A percentile compares a stretch with the other conserved stretches of the same genome.
These are phyloP conservation scores for Psittacula cyanocephala DNA, from an alignment of 2,113 vertebrate genomes.

Conservation along the genomic window DNA sequence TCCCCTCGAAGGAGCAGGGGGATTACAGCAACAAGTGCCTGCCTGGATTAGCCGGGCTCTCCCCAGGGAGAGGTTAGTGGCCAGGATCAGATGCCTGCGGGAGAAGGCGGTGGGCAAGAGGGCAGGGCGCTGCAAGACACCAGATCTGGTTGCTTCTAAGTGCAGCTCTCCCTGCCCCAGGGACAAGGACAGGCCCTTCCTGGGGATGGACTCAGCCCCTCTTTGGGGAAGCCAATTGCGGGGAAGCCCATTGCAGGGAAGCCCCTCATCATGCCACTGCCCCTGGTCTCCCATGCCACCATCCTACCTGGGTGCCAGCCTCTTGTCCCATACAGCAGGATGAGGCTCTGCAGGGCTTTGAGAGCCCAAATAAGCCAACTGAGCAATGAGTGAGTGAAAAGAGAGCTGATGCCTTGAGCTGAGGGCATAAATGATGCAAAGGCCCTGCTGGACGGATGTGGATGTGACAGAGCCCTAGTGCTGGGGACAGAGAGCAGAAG, in stretches of 20 bases:
- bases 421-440: background rate
- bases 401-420: background rate
- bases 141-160: background rate
- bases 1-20: background rate
- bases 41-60: background rate
- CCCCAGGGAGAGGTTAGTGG: background rate
- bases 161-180: background rate
- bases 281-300: accelerated
- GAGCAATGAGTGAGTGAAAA: background rate
- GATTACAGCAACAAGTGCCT: background rate
- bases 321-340: background rate
- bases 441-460: background rate
- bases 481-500: background rate
- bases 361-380: background rate
- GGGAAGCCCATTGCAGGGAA: background rate
- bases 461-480: background rate
- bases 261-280: background rate
- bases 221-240: background rate
- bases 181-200: background rate
- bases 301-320: background rate
- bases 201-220: background rate
- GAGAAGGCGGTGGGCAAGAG: accelerated
- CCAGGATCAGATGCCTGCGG: accelerated
- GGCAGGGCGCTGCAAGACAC: background rate
- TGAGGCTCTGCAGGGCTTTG: background rate